Evolutionary conservation across 1,140 invertebrate species (phyloP), one percentile per base, ranked within the genome.

Genomic region (Drosophila subpulchrella): DNA sequence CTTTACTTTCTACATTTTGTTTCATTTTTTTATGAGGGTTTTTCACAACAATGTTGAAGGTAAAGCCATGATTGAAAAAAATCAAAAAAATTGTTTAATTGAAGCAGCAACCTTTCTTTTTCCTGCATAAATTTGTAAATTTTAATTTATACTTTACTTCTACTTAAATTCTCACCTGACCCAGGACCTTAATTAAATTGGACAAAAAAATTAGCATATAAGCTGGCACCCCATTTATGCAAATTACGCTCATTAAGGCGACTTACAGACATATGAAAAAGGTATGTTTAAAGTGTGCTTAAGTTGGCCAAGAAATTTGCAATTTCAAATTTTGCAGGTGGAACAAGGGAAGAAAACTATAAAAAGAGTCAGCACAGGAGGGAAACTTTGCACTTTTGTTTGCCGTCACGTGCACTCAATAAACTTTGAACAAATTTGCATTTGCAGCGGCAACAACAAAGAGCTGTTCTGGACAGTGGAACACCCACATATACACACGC

Each of bases 381-480:
- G 66, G 34, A 59, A 90, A 75, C 75, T 90, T 90, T 85, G 77
- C 86, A 79, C 78, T 90, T 90, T 90, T 90, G 85, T 90, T 90
- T 90, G 78, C 83, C 82, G 86, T 85, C 81, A 90, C 86, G 86
- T 90, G 86, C 86, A 90, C 86, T 90, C 86, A 90, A 90, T 90
- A 90, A 90, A 90, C 86, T 90, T 90, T 90, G 73, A 90, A 81
- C 86, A 86, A 90, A 90, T 90, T 90, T 90, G 86, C 86, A 90
- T 90, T 86, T 88, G 72, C 82, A 41, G 76, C 48, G 47, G 42
- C 77, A 81, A 71, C 51, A 39, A 59, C 55, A 65, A 60, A 54
- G 42, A 17, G 42, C 41, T 58, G 38, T 32, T 39, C 53, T 58
- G 68, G 65, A 71, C 68, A 58, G 50, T 42, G 44, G 70, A 55